Evolutionary conservation across 2,888 invertebrate species (phyloP), one percentile per base, ranked within the genome.

Genomic region (Melanargia galathea): DNA sequence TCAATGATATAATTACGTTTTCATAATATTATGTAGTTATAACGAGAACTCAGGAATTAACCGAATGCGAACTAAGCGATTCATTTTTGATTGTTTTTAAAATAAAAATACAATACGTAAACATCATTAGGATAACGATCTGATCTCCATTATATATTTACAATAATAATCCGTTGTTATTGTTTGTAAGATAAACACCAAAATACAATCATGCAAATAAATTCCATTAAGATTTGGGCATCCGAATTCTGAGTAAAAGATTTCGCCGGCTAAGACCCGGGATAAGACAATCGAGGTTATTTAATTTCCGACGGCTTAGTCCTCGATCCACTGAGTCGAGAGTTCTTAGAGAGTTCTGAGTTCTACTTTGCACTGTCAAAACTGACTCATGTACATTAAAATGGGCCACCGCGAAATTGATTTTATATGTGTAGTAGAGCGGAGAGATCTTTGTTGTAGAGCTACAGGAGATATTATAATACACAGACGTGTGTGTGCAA

Each of bases 201-300:
- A 51, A 51, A 51, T 30, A 18, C n/a, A 8, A 8, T 51, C 30
- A 51, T 30, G 7, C 30, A 51, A 51, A 30, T 18, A 30, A 30
- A 30, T 51, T 30, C 30, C 49, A 22, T 22, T 8, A 51, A 51
- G 30, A 51, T 22, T 46, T 46, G 13, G 13, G 22, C 13, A 13
- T 46, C 46, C 13, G n/a, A 51, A 51, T 51, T 30, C 18, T 3
- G 49, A 51, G 10, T 18, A 51, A 51, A 18, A 51, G 30, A 51
- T 30, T 51, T 51, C 8, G 16, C 30, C 30, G 16, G 16, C 16
- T 48, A 24, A 24, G 30, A 30, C 49, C 49, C 4, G 52, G 35
- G 20, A 18, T 11, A 20, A 20, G 52, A 52, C 52, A 35, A 35
- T 52, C 30, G 8, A 16, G 49, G 52, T 52, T 52, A 51, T 30